Evolutionary conservation across 2,113 vertebrate genomes (phyloP).

Genomic region (Sterna hirundo): DNA sequence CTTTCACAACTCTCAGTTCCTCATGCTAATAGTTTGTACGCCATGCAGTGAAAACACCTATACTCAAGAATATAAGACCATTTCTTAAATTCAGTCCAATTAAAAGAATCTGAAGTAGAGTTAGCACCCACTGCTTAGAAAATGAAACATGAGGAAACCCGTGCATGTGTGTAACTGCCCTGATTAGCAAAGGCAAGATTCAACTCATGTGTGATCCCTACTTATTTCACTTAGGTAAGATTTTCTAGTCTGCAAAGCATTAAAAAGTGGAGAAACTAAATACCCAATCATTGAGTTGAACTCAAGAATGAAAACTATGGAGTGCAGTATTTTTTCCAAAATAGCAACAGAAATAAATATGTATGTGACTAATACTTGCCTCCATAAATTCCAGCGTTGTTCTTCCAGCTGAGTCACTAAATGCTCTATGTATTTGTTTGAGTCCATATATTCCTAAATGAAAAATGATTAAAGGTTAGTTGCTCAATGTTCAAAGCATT

Average conservation of each 20-base stretch:
- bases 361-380: slow-evolving; percentile 70
- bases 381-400: slow-evolving; percentile 83
- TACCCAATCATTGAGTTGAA: not conserved
- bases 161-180: not conserved
- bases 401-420: slow-evolving; percentile 87
- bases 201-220: not conserved
- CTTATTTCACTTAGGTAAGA: not conserved
- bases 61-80: not conserved
- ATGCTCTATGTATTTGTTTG: slow-evolving; percentile 87
- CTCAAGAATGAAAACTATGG: not conserved
- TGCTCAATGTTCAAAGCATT: not conserved
- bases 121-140: not conserved
- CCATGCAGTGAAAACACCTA: not conserved
- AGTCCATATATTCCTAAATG: slow-evolving; percentile 87
- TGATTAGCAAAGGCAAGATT: not conserved
- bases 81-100: not conserved
- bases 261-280: not conserved
- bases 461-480: not conserved
- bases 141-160: not conserved
- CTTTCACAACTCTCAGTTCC: not conserved
- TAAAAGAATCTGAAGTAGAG: not conserved
- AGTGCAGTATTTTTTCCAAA: not conserved
- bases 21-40: not conserved
- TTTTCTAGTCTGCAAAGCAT: not conserved
- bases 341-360: not conserved